Conservation (phyloP, 1,140 invertebrate species). For the Hyposmocoma kahamanoa region DNA sequence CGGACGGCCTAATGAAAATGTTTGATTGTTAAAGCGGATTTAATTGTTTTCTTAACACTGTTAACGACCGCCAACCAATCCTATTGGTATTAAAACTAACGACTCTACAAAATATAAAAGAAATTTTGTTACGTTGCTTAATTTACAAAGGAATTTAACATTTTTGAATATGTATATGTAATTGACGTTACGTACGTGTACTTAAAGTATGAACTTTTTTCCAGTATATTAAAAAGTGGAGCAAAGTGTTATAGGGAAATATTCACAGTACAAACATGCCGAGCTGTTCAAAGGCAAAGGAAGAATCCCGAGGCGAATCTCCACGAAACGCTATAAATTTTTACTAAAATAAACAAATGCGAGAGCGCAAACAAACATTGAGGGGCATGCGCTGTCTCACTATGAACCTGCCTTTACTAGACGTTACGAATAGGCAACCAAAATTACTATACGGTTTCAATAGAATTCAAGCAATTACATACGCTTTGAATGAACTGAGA, state of each 20-base stretch:
- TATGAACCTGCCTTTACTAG: conserved; percentile 1
- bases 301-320: conserved; percentile 20
- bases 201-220: too few species aligned
- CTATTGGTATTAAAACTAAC: too few species aligned
- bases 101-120: too few species aligned
- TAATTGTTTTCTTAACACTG: conserved; percentile 50
- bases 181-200: too few species aligned
- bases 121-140: too few species aligned
- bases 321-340: conserved; percentile 49
- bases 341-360: conserved; percentile 55
- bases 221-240: too few species aligned
- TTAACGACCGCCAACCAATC: conserved; percentile 41
- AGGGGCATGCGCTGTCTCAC: conserved; percentile 23
- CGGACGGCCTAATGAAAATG: conserved; percentile 44
- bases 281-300: conserved; percentile 30
- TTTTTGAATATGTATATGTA: too few species aligned
- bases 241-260: not conserved
- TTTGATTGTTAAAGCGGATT: conserved; percentile 51
- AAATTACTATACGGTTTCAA: conserved; percentile 1
- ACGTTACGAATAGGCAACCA: not conserved
- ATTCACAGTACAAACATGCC: conserved; percentile 23
- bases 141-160: too few species aligned
- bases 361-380: conserved; percentile 40
- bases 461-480: too few species aligned
- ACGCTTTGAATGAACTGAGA: too few species aligned